Evolutionary conservation across 2,113 vertebrate species (phyloP).

Genomic region (Lepus timidus): DNA sequence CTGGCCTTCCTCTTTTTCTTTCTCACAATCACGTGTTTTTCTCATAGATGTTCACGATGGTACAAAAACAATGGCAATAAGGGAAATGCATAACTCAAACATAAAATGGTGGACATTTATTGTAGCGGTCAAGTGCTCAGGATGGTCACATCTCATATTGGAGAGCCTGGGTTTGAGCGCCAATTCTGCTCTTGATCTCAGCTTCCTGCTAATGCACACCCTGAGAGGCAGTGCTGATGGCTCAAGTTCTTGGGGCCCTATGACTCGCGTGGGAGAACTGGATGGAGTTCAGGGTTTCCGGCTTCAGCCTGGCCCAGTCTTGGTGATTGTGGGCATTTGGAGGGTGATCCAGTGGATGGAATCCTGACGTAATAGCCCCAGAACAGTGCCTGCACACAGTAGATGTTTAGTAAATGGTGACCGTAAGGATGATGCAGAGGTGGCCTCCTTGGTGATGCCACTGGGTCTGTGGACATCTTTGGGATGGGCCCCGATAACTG

Average conservation of each 20-base stretch:
- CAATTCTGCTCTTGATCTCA: too few species aligned
- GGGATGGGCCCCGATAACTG: not conserved
- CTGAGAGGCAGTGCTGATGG: too few species aligned
- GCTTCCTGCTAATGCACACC: too few species aligned
- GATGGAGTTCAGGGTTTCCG: too few species aligned
- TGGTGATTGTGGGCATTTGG: too few species aligned
- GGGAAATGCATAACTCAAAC: slow-evolving; percentile 38
- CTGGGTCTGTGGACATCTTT: not conserved
- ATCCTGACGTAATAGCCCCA: not conserved
- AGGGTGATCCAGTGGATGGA: not conserved
- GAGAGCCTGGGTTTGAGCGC: too few species aligned
- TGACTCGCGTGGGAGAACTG: too few species aligned
- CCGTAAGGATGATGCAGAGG: fast-evolving
- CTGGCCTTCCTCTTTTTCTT: not conserved
- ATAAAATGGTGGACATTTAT: not conserved
- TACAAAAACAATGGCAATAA: slow-evolving; percentile 12
- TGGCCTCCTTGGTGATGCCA: fast-evolving
- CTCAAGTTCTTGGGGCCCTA: too few species aligned
- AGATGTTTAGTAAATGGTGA: not conserved
- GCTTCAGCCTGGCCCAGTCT: too few species aligned
- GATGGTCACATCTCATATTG: too few species aligned
- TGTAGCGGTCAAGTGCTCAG: too few species aligned
- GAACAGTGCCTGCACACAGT: not conserved
- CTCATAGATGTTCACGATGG: slow-evolving; percentile 30
- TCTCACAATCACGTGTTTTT: not conserved